Conservation (phyloP, 1,140 invertebrate species). For the Lasioglossum baleicum region DNA sequence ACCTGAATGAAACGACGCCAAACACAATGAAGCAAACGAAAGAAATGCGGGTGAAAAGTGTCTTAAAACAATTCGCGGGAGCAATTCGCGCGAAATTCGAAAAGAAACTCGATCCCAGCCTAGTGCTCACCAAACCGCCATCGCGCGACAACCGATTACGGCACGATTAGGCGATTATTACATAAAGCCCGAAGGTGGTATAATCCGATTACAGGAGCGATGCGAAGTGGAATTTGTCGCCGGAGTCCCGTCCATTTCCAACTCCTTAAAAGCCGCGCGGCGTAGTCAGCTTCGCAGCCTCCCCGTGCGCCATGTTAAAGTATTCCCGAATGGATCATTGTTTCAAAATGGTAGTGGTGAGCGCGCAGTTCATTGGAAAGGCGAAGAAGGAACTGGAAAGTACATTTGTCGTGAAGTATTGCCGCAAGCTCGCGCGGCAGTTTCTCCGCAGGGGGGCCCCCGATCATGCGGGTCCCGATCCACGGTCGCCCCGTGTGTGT, state of each 20-base stretch:
- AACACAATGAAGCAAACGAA: no score
- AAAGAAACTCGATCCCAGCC: no score
- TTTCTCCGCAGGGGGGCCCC: slow-evolving; percentile 24
- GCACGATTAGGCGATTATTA: no score
- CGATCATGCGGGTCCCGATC: slow-evolving; percentile 14
- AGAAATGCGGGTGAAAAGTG: no score
- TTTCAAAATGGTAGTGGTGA: slow-evolving; percentile 16
- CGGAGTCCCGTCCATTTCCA: neutral
- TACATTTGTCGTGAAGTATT: slow-evolving; percentile 52
- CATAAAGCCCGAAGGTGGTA: no score
- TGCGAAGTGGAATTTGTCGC: neutral
- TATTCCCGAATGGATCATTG: slow-evolving; percentile 43
- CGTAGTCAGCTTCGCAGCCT: neutral
- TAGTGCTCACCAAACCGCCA: no score
- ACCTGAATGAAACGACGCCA: no score
- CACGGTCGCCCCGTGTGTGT: slow-evolving; percentile 13
- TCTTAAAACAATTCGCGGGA: no score
- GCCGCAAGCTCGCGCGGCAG: slow-evolving; percentile 2
- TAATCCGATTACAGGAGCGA: no score
- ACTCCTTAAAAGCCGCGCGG: neutral
- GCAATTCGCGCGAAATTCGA: no score
- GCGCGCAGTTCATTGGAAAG: slow-evolving; percentile 9
- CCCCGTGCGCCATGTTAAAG: neutral
- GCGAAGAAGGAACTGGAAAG: slow-evolving; percentile 36
- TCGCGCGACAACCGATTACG: no score